Percentiles rank a stretch among this genome's conserved stretches.
Evolutionary conservation across 2,113 vertebrate genomes (phyloP).

Genomic region (Trogon surrucura): DNA sequence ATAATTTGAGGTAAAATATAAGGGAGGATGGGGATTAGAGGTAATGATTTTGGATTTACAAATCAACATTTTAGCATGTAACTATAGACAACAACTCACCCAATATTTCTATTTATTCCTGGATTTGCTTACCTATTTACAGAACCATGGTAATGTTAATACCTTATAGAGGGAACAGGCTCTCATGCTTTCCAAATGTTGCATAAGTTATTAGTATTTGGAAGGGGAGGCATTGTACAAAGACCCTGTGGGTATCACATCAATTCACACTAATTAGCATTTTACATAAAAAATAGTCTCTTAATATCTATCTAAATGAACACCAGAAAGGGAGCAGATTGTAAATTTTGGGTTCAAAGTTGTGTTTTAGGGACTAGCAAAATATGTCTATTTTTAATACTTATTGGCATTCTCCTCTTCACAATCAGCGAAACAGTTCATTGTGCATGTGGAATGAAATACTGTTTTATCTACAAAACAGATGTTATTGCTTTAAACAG

Average conservation of each 20-base stretch:
- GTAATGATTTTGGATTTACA: background rate
- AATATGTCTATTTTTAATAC: conserved; percentile 8
- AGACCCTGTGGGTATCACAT: background rate
- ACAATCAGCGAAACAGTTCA: background rate
- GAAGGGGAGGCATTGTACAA: background rate
- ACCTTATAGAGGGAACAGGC: background rate
- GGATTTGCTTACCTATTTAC: background rate
- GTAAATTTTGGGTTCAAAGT: background rate
- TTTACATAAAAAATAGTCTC: background rate
- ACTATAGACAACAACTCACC: background rate
- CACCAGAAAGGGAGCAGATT: background rate
- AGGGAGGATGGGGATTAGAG: background rate
- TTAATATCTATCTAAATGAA: background rate
- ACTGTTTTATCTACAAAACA: conserved; percentile 28
- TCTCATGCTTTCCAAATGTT: background rate
- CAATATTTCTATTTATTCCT: background rate
- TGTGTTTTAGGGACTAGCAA: background rate
- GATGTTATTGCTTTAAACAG: conserved; percentile 7
- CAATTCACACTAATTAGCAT: background rate
- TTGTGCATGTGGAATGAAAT: background rate
- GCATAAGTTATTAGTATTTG: background rate
- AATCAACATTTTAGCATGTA: background rate
- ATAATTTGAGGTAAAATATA: background rate
- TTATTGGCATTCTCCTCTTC: background rate
- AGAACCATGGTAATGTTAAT: background rate